Base-by-base conservation (phyloP, 2,888 invertebrate genomes). In the Notocelia uddmanniana region DNA sequence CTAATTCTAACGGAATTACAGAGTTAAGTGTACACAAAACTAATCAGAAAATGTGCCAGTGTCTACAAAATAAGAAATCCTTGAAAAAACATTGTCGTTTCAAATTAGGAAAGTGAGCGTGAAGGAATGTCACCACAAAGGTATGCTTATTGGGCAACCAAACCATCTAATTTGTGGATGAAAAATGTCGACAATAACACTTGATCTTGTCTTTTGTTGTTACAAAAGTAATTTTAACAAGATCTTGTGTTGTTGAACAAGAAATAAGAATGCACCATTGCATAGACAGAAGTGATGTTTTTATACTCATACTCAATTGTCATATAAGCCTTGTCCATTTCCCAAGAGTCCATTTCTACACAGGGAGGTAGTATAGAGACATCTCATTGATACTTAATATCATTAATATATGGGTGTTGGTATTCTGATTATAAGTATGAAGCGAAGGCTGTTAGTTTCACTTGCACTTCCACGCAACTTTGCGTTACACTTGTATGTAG, bases 71-170 rank as follows among this genome's bases (percentile, higher is more conserved):
- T 26, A 21, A 15, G 19, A 18, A 37, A 21, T 37, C n/a, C 63
- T 69, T 48, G 72, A 68, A 75, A 72, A 37, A 66, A 55, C 52
- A 72, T 60, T 73, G 77, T 75, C 76, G 77, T 76, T 74, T 75
- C 76, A 66, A 77, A 80, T 79, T 75, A 79, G 74, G 76, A 75
- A 77, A 76, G 80, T 79, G 78, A 79, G 80, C 80, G 84, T 80
- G 79, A 77, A 77, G 78, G 80, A 81, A 83, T 84, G 79, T 73
- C 69, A 62, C 73, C 55, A 60, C 71, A 60, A n/a, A 52, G 66
- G 59, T 60, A 71, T 71, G 71, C 59, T 71, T 66, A 66, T 66
- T 70, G 59, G 59, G 58, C 64, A 71, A 54, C 71, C 59, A 54
- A 48, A 60, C 66, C 31, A 37, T 58, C 70, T 71, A 66, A 66